These are phyloP conservation scores for Tetanocera ferruginea DNA, from an alignment of 2,888 invertebrate species.

Conservation along the genomic window DNA sequence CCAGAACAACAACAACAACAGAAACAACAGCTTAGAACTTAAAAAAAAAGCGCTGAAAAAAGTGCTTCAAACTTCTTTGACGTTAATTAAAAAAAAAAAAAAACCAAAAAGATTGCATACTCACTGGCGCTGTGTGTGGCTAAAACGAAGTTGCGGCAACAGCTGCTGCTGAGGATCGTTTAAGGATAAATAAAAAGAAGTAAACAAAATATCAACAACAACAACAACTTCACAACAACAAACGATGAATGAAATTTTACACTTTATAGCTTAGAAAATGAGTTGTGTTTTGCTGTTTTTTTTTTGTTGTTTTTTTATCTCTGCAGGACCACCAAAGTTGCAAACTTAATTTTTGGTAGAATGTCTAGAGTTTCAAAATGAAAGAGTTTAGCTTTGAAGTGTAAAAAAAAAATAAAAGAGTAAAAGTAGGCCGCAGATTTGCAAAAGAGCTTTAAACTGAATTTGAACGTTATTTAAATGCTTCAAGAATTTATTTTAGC, in stretches of 20 bases:
- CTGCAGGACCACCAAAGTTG: neutral
- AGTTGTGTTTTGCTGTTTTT: neutral
- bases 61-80: too few species aligned
- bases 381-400: too few species aligned
- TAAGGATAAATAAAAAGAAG: neutral
- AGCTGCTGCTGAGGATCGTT: neutral
- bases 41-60: too few species aligned
- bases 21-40: too few species aligned
- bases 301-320: neutral
- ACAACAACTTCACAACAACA: neutral
- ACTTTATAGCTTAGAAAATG: neutral
- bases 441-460: too few species aligned
- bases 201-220: neutral
- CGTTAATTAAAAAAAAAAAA: too few species aligned
- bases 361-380: neutral
- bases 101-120: neutral
- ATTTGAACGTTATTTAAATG: too few species aligned
- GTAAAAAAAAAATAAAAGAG: too few species aligned
- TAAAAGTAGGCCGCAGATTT: too few species aligned
- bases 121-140: neutral
- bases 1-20: too few species aligned
- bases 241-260: constrained; percentile 3
- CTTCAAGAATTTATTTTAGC: too few species aligned
- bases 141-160: neutral
- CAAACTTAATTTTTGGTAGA: neutral